Evolutionary conservation across 2,888 invertebrate species (phyloP), one percentile per base, ranked within the genome.

Genomic region (Folsomia candida): DNA sequence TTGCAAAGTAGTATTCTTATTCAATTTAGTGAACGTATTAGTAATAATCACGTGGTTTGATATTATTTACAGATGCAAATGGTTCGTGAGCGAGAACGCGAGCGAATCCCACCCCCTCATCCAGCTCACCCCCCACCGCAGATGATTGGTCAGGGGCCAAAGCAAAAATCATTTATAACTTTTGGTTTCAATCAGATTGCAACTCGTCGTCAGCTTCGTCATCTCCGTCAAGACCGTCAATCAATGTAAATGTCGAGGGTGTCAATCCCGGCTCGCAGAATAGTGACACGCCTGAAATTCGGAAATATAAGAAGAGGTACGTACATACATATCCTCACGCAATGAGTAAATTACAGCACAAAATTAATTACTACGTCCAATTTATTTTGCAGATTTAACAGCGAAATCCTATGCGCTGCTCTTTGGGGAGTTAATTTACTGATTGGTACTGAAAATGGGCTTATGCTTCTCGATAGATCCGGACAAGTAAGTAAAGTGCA

Each of bases 361-460:
- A 64, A 62, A 59, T 11, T 62, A n/a, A 59, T 18, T n/a, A n/a
- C 6, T 4, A 64, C 24, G 60, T 63, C 28, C n/a, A 85, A 86
- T 70, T 3, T 14, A 47, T 14, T 28, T 61, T 59, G 24, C 63
- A 79, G 79, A 73, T 99, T 99, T 87, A 97, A 95, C 85, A 97
- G 98, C 68, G 99, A 99, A 86, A 99, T 99, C 78, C 87, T 99
- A 64, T 99, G 99, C 85, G 99, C 99, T 75, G 97, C 99, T 61
- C 86, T 99, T 67, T 99, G 99, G 99, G 99, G 97, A 78, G 99
- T 99, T 67, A 99, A 99, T 86, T 87, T 99, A 79, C 87, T 99
- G 76, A 99, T 99, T 83, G 99, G 99, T 65, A 99, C 99, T 22
- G 99, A 99, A 85, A 97, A 95, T 84, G 99, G 98, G 75, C 87